These are phyloP conservation scores for Entosphenus tridentatus DNA, from an alignment of 2,113 vertebrate genomes.

Conservation along the genomic window DNA sequence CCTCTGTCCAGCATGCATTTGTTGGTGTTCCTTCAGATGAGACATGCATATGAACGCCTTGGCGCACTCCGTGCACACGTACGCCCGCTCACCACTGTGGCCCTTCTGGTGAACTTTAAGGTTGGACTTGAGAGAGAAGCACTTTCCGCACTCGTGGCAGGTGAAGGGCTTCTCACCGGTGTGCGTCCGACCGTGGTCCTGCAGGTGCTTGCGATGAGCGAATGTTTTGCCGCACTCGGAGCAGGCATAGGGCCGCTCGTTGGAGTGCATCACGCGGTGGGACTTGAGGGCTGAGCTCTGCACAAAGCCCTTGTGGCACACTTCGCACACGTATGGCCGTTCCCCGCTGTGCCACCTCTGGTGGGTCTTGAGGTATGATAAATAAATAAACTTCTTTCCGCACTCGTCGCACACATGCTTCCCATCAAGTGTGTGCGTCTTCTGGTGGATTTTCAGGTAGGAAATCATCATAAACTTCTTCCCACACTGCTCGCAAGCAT, in stretches of 20 bases:
- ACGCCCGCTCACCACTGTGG: slow-evolving; percentile 10
- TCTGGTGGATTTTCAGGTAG: not conserved
- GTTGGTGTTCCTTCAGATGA: not conserved
- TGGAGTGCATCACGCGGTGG: not conserved
- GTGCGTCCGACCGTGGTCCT: slow-evolving; percentile 17
- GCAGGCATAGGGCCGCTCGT: slow-evolving; percentile 9
- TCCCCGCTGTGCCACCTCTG: slow-evolving; percentile 6
- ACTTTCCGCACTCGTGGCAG: slow-evolving; percentile 15
- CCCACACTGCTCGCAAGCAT: not conserved
- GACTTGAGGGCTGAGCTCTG: not conserved
- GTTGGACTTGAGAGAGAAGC: slow-evolving; percentile 19
- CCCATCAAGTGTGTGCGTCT: not conserved
- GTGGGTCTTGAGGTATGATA: slow-evolving; percentile 15
- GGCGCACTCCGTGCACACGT: not conserved
- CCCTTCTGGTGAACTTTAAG: slow-evolving; percentile 16
- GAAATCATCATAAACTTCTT: not conserved
- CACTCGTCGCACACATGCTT: slow-evolving; percentile 16
- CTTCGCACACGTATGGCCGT: not conserved
- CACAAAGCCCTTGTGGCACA: not conserved
- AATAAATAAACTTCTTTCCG: slow-evolving; percentile 15
- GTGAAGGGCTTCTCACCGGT: slow-evolving; percentile 13
- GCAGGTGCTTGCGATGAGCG: slow-evolving; percentile 19
- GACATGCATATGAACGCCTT: not conserved
- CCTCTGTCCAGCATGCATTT: no score
- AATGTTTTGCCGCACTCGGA: slow-evolving; percentile 17